Evolutionary conservation across 1,140 invertebrate species (phyloP), one percentile per base, ranked within the genome.

Genomic region (Gyrodactylus bullatarudis): DNA sequence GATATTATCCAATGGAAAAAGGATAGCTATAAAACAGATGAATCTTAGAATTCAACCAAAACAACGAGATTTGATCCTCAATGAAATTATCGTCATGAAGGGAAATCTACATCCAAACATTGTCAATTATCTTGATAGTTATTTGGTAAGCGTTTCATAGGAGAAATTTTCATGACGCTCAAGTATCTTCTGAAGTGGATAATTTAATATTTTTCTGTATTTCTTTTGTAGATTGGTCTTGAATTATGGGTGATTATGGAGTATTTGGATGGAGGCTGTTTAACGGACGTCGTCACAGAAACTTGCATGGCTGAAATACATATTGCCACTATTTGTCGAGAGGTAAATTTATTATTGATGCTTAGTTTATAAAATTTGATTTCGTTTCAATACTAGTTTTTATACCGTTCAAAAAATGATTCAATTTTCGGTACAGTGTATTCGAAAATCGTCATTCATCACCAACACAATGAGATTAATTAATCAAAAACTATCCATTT

Each of bases 241-340:
- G 81, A 83, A 77, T 76, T 84, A 20, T 84, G 83, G 83, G 83
- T 84, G 24, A 80, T 84, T 8, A 84, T 84, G 83, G 83, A 84
- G 76, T 84, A 81, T 75, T 83, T 98, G 75, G 90, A 92, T 22
- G 95, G 94, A 72, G 94, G 94, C 68, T 93, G 91, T 23, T 84
- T 98, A 74, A 98, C 94, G 1, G 94, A 99, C 83, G 93, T 98
- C 71, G 94, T 98, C 23, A 98, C 93, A n/a, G 94, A 96, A 82
- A 97, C 93, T 22, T 95, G 91, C 81, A 98, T 98, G 94, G 92
- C 97, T 80, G 94, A 99, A 82, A 91, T 91, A 21, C 94, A 98
- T 81, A 99, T 98, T 76, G 93, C 94, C 0, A 91, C 93, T 20
- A 93, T 99, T 8, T 93, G 89, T 78, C 84, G 90, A 76, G 90